Evolutionary conservation across 2,113 vertebrate genomes (phyloP).

Genomic region (Burhinus bistriatus): DNA sequence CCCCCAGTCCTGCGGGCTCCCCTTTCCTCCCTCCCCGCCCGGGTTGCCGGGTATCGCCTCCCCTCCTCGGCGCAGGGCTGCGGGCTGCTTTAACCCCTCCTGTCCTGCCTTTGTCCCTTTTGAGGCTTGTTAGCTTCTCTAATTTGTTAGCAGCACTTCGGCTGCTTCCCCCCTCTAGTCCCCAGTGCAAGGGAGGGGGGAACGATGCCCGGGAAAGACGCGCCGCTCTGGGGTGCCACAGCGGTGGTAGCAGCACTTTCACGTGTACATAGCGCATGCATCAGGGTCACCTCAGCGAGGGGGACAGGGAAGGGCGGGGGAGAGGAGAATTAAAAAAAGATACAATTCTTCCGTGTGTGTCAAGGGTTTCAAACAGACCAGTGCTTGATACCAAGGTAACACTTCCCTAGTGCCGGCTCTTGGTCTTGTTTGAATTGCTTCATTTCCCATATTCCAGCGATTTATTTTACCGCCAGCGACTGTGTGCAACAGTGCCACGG

Average conservation of each 20-base stretch:
- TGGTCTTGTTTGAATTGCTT: not conserved
- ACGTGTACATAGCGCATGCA: not conserved
- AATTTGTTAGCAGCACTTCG: not conserved
- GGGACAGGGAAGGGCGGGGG: not conserved
- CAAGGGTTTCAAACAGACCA: not conserved
- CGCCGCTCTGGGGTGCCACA: not conserved
- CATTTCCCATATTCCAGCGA: not conserved
- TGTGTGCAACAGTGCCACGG: not conserved
- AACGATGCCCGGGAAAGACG: not conserved
- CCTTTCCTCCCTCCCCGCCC: not conserved
- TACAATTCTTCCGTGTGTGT: fast-evolving
- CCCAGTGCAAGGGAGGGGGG: not conserved
- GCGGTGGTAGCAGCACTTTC: not conserved
- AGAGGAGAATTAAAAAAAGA: not conserved
- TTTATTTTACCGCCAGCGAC: not conserved
- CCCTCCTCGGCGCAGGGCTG: not conserved
- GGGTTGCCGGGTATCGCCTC: not conserved
- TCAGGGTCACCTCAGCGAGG: not conserved
- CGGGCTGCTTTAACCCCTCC: not conserved
- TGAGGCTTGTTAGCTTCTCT: not conserved
- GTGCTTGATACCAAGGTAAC: not conserved
- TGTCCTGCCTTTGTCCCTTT: not conserved
- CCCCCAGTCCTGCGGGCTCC: fast-evolving
- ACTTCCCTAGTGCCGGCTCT: not conserved
- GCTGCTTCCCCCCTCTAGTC: not conserved